phyloP scores from a whole-genome alignment of 2,113 vertebrate species.

The Platysternon megacephalum region DNA sequence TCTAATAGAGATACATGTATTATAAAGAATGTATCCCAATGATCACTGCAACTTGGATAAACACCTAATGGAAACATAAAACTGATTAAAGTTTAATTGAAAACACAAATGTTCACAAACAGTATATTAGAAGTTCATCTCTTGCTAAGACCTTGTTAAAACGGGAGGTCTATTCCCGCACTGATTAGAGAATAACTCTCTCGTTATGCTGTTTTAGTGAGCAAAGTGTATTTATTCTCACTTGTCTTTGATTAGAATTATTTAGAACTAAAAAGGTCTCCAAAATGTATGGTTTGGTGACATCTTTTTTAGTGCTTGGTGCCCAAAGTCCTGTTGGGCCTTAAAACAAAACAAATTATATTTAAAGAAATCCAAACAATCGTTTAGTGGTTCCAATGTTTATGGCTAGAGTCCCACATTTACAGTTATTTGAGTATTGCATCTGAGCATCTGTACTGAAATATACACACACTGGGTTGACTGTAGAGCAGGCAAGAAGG shows the following conservation, averaged over 20 bases:
- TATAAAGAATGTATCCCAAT: background rate
- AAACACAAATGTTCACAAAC: background rate
- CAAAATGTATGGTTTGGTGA: background rate
- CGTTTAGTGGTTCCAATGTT: background rate
- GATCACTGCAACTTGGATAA: background rate
- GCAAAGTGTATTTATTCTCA: background rate
- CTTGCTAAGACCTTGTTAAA: background rate
- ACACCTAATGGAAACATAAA: background rate
- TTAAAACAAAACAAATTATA: background rate
- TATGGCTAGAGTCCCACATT: background rate
- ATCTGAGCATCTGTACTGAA: background rate
- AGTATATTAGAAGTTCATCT: background rate
- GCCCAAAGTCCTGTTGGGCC: background rate
- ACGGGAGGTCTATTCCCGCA: background rate
- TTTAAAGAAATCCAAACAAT: background rate
- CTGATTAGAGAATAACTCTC: background rate
- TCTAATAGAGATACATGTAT: background rate
- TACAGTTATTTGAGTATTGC: background rate
- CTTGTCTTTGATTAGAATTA: background rate
- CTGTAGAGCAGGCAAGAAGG: background rate
- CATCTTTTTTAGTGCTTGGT: background rate
- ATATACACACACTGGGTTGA: background rate
- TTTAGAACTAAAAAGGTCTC: background rate
- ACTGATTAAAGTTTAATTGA: background rate
- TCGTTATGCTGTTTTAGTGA: background rate